Conservation (phyloP, 2,113 vertebrate genomes). For the Accipiter virgatus region DNA sequence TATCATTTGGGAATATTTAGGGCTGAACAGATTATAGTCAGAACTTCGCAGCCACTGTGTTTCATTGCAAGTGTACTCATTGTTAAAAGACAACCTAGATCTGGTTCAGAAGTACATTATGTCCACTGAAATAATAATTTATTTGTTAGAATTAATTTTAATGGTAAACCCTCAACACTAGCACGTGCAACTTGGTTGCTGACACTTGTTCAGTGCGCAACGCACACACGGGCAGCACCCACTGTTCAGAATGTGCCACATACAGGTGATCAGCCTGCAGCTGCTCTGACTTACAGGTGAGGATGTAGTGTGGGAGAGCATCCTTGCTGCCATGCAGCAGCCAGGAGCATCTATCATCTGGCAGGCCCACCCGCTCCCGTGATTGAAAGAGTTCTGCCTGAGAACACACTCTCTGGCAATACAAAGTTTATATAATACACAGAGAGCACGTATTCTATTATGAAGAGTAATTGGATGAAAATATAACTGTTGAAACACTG, state of each 20-base stretch:
- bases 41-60: background rate
- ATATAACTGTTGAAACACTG: background rate
- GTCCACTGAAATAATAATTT: fast-evolving
- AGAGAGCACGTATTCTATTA: background rate
- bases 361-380: background rate
- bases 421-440: background rate
- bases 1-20: background rate
- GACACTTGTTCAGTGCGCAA: background rate
- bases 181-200: background rate
- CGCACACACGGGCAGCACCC: fast-evolving
- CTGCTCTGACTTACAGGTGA: background rate
- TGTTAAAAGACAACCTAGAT: background rate
- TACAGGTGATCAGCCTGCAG: background rate
- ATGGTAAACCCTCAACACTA: background rate
- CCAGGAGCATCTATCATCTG: background rate
- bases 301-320: background rate
- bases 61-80: background rate
- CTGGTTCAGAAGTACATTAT: background rate
- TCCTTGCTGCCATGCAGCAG: background rate
- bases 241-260: background rate
- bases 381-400: background rate
- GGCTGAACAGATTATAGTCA: background rate
- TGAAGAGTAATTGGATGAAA: background rate
- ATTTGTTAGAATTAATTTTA: background rate
- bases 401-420: background rate